Evolutionary conservation across 1,140 invertebrate genomes (phyloP).

Genomic region (Meloidogyne exigua): DNA sequence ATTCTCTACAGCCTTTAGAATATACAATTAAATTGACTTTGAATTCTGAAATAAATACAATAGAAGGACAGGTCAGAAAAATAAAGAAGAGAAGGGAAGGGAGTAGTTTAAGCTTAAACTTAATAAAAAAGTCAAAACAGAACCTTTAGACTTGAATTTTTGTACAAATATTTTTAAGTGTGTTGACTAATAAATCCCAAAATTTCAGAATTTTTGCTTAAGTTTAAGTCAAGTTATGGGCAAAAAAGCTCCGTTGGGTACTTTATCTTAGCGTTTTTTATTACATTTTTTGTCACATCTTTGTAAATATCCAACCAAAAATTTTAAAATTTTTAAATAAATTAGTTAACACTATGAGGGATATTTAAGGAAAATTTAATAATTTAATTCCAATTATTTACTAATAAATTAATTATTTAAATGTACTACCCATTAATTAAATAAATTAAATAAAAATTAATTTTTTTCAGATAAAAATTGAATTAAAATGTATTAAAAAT

Average conservation of each 20-base stretch:
- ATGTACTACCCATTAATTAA: background rate
- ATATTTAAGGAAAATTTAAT: background rate
- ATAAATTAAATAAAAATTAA: background rate
- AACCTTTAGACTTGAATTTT: background rate
- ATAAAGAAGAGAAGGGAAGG: background rate
- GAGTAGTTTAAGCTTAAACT: too few species aligned
- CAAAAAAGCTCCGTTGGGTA: background rate
- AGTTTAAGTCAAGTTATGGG: background rate
- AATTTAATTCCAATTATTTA: background rate
- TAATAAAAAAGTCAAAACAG: background rate
- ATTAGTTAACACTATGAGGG: background rate
- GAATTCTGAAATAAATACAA: background rate
- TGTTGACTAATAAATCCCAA: background rate
- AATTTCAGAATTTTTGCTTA: background rate
- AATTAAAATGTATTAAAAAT: slow-evolving; percentile 9
- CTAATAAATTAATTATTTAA: background rate
- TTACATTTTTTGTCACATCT: background rate
- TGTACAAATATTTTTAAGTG: background rate
- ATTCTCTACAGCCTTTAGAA: background rate
- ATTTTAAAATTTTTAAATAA: background rate
- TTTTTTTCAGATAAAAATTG: background rate
- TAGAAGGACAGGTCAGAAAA: background rate
- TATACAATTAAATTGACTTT: background rate
- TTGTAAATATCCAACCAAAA: background rate
- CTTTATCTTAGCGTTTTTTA: background rate